A percentile compares a stretch with the other conserved stretches of the same genome.
phyloP scores from a whole-genome alignment of 1,140 invertebrate genomes.

The Colletes latitarsis region DNA sequence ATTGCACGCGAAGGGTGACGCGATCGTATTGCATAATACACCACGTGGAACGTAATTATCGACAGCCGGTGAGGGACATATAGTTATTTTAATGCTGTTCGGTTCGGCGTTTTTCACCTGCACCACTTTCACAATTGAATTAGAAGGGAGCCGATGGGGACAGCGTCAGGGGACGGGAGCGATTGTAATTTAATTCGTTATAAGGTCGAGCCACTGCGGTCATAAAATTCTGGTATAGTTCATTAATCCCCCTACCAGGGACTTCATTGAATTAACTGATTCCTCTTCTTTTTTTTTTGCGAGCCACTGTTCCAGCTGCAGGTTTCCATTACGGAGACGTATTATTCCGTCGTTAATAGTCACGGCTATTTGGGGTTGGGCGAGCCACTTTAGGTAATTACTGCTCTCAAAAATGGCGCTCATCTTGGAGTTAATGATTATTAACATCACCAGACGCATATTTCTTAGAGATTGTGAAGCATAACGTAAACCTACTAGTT shows the following conservation, averaged over 20 bases:
- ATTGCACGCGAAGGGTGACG: constrained; percentile 25
- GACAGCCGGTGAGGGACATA: constrained; percentile 31
- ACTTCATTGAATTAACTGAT: constrained; percentile 51
- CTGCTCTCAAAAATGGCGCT: neutral
- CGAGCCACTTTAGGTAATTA: neutral
- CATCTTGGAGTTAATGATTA: neutral
- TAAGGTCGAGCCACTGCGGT: constrained; percentile 47
- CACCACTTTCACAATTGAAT: constrained; percentile 58
- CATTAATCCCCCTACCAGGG: constrained; percentile 52
- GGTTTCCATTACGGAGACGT: neutral
- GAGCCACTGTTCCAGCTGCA: neutral
- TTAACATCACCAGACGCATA: too few species aligned
- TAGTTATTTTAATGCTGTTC: constrained; percentile 62
- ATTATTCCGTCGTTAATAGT: neutral
- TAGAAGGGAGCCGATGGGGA: constrained; percentile 51
- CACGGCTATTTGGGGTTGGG: neutral
- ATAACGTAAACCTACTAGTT: too few species aligned
- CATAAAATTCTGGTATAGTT: constrained; percentile 55
- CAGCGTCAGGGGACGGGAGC: constrained; percentile 19
- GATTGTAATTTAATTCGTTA: constrained; percentile 66
- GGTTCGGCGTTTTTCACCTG: constrained; percentile 57
- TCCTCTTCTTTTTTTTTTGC: neutral
- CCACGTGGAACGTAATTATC: constrained; percentile 65
- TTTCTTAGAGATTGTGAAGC: neutral
- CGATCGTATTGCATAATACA: constrained; percentile 56